Evolutionary conservation across 2,113 vertebrate species (phyloP).

Genomic region (Dasyurus viverrinus): DNA sequence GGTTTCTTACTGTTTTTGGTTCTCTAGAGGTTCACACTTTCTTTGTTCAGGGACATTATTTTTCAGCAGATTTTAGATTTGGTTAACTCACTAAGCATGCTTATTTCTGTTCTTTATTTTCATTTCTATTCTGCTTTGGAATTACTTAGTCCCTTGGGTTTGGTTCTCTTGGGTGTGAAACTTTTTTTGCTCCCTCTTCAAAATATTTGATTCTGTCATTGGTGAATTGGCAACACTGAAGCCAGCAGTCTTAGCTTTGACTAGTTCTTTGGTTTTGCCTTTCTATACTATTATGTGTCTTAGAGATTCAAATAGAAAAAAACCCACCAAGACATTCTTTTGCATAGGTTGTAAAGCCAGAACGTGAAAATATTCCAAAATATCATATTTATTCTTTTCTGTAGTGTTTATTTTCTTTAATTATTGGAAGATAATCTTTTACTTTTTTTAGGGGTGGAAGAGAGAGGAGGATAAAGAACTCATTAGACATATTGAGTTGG

Average conservation of each 20-base stretch:
- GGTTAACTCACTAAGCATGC: neutral
- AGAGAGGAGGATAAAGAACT: neutral
- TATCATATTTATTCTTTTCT: neutral
- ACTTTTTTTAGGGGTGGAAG: neutral
- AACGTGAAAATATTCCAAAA: slow-evolving; percentile 39
- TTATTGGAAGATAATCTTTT: neutral
- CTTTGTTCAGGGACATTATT: neutral
- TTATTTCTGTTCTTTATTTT: neutral
- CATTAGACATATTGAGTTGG: neutral
- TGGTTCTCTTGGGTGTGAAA: slow-evolving; percentile 23
- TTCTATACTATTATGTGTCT: slow-evolving; percentile 34
- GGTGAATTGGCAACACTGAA: neutral
- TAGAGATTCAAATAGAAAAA: slow-evolving; percentile 16
- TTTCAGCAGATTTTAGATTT: slow-evolving; percentile 38
- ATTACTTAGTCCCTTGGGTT: neutral
- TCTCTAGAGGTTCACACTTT: slow-evolving; percentile 38
- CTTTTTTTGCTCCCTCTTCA: slow-evolving; percentile 27
- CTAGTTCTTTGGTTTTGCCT: neutral
- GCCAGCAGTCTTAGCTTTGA: neutral
- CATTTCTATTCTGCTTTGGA: slow-evolving; percentile 40
- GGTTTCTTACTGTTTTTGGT: slow-evolving; percentile 31
- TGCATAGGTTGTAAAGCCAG: slow-evolving; percentile 15
- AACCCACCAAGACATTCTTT: neutral
- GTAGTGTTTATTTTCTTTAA: slow-evolving; percentile 37
- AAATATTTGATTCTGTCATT: slow-evolving; percentile 2